Evolutionary conservation across 1,140 invertebrate genomes (phyloP), one percentile per base, ranked within the genome.

Genomic region (Pogonognathellus flavescens): DNA sequence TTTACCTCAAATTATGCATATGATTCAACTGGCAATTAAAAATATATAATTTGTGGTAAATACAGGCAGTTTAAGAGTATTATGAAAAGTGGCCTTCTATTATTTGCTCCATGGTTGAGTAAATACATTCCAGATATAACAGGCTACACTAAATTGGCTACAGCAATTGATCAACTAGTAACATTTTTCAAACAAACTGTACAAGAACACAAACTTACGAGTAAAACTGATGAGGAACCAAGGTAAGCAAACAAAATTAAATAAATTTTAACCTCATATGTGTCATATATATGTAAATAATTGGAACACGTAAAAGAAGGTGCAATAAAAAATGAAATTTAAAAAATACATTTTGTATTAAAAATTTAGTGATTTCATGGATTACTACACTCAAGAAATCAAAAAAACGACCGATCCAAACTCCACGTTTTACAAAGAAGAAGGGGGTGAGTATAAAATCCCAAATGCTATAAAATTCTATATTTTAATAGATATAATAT

Each of bases 61-160:
- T n/a, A n/a, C 31, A 76, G 70, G 13, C 4, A 16, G 10, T 76
- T 76, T n/a, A 81, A 55, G 18, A 20, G 55, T 11, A 22, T 55
- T 0, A 13, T 25, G 2, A 14, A 10, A 22, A 81, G 22, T 16
- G 80, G 80, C 1, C 13, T 76, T 1, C n/a, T 20, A 8, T 1
- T 53, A 16, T 25, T 81, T 1, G 0, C 14, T 55, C 95, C 95
- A 0, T 90, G 95, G 66, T 90, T 96, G 16, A 92, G 93, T 86
- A 93, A 93, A 88, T 88, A 96, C 8, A 94, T 94, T 2, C 95
- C 95, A 0, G 93, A 94, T 85, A 90, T 92, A 18, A 95, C 94
- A 1, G 95, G 95, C 0, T 96, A 95, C 88, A 95, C 93, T 87
- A 90, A 93, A 14, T 95, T 95, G 86, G 31, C 10, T 14, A 10